A percentile compares a stretch with the other conserved stretches of the same genome.
Conservation (phyloP, 1,140 invertebrate species). For the Anastrepha obliqua region DNA sequence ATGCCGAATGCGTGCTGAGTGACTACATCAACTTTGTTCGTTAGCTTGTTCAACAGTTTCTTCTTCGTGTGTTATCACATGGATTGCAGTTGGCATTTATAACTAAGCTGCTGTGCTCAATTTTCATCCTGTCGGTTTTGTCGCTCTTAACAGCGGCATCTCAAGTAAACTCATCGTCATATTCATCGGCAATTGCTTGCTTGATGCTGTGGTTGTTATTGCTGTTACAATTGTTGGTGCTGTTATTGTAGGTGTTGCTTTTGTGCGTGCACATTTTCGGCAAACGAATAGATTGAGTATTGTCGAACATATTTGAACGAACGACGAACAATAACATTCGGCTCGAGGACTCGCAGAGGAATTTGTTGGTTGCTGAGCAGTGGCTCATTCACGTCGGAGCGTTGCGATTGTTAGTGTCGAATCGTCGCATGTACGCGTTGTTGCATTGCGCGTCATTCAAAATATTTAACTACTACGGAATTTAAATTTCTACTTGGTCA, state of each 20-base stretch:
- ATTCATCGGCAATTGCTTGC: constrained; percentile 12
- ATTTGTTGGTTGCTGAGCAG: constrained; percentile 39
- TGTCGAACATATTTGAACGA: constrained; percentile 17
- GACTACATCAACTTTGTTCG: neutral
- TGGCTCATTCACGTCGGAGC: constrained; percentile 43
- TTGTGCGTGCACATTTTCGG: neutral
- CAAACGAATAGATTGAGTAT: neutral
- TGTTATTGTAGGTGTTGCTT: neutral
- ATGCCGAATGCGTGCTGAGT: constrained; percentile 19
- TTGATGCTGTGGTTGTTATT: neutral
- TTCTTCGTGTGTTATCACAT: neutral
- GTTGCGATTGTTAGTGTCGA: constrained; percentile 48
- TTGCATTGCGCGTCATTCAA: neutral
- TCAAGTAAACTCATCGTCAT: neutral
- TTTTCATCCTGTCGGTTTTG: constrained; percentile 48
- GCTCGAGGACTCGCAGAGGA: neutral
- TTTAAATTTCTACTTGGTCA: constrained; percentile 7
- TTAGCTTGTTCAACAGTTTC: constrained; percentile 18
- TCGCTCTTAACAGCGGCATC: neutral
- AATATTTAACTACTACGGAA: neutral
- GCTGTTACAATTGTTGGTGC: neutral
- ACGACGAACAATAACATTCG: neutral
- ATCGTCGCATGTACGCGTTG: constrained; percentile 25
- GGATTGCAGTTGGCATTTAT: constrained; percentile 6
- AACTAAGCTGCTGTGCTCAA: constrained; percentile 11